A percentile compares a stretch with the other conserved stretches of the same genome.
These are phyloP conservation scores for Masnerella sp. DNA, from an alignment of 2,888 invertebrate species.

Conservation along the genomic window DNA sequence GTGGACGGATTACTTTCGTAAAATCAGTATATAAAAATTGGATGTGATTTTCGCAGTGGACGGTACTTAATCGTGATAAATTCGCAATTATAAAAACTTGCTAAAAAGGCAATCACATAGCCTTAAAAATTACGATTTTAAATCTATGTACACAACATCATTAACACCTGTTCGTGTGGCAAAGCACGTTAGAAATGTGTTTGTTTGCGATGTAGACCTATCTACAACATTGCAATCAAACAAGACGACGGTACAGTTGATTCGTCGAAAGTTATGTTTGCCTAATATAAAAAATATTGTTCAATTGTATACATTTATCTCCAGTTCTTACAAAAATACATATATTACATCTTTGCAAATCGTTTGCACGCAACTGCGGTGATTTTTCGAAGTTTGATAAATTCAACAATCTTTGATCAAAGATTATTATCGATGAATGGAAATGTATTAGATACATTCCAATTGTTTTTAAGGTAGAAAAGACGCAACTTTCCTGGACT, in stretches of 20 bases:
- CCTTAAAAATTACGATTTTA: slow-evolving; percentile 7
- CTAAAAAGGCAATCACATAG: slow-evolving; percentile 1
- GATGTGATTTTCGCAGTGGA: neutral
- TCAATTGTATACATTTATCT: slow-evolving; percentile 37
- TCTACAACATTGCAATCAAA: slow-evolving; percentile 38
- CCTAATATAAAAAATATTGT: slow-evolving; percentile 12
- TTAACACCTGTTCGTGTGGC: slow-evolving; percentile 17
- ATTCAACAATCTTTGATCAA: slow-evolving; percentile 3
- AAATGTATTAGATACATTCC: neutral
- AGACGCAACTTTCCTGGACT: neutral
- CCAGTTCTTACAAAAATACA: slow-evolving; percentile 46
- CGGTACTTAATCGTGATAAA: neutral
- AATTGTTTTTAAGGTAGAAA: neutral
- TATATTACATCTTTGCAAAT: slow-evolving; percentile 38
- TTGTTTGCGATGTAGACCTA: slow-evolving; percentile 14
- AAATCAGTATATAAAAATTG: slow-evolving; percentile 25
- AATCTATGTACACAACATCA: slow-evolving; percentile 38
- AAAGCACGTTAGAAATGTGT: slow-evolving; percentile 31
- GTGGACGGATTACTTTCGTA: slow-evolving; percentile 38
- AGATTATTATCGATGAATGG: too few relatives aligned
- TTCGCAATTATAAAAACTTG: neutral
- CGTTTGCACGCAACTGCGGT: slow-evolving; percentile 36
- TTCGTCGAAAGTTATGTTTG: neutral
- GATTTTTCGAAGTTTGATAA: neutral
- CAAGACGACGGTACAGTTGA: neutral